Conservation (phyloP, 2,113 vertebrate genomes). For the Elanoides forficatus region DNA sequence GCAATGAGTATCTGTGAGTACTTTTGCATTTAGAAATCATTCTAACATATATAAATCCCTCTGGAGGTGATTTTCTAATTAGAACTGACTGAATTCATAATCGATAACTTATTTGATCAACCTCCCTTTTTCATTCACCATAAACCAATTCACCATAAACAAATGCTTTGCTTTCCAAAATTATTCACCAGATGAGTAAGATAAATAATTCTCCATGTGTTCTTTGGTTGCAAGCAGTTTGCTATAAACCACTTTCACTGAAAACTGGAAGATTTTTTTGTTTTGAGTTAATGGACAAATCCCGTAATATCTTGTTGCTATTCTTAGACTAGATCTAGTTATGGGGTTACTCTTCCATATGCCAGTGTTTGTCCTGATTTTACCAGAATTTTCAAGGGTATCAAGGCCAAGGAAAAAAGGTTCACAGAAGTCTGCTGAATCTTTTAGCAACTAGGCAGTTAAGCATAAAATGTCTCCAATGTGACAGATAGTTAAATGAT, state of each 20-base stretch:
- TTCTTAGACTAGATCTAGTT: not conserved
- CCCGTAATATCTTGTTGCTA: not conserved
- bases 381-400: not conserved
- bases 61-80: not conserved
- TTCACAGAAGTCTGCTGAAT: not conserved
- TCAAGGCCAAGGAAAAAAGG: not conserved
- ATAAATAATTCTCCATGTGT: not conserved
- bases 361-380: not conserved
- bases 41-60: not conserved
- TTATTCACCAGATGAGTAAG: not conserved
- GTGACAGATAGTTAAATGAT: constrained; percentile 35
- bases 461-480: not conserved
- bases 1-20: not conserved
- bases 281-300: not conserved
- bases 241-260: not conserved
- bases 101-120: not conserved
- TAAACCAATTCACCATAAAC: not conserved
- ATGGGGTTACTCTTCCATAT: not conserved
- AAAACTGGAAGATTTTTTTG: not conserved
- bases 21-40: not conserved
- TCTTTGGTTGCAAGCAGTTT: not conserved
- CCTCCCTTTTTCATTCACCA: not conserved
- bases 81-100: not conserved
- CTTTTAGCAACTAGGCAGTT: not conserved
- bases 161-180: not conserved